Percentiles rank a stretch among this genome's conserved stretches.
phyloP scores from a whole-genome alignment of 2,797 vertebrate species.

The Holocentrus rufus region DNA sequence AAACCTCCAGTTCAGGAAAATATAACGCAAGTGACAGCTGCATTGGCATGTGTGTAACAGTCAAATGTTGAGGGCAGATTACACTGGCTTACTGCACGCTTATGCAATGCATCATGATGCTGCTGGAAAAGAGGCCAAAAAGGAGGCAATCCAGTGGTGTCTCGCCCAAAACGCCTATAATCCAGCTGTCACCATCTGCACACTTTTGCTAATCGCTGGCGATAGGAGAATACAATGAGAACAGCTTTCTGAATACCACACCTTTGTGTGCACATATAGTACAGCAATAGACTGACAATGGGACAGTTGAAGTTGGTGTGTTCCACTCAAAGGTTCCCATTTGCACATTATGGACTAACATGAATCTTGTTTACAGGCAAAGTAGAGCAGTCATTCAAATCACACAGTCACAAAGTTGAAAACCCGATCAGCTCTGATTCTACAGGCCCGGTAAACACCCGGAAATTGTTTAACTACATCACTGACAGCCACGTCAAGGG shows the following conservation, averaged over 20 bases:
- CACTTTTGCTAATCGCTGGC: conserved; percentile 15
- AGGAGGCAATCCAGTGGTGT: conserved; percentile 18
- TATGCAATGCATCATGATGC: conserved; percentile 32
- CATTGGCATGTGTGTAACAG: conserved; percentile 10
- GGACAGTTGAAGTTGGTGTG: neutral
- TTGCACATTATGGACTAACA: too few relatives aligned
- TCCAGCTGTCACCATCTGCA: conserved; percentile 61
- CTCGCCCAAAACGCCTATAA: conserved; percentile 40
- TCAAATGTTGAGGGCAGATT: conserved; percentile 19
- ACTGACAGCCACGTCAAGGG: too few relatives aligned
- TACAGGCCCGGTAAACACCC: too few relatives aligned
- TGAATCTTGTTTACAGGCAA: too few relatives aligned
- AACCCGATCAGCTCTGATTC: too few relatives aligned
- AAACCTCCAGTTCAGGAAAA: conserved; percentile 33
- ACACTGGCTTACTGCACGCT: conserved; percentile 32
- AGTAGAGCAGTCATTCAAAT: too few relatives aligned
- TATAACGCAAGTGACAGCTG: conserved; percentile 19
- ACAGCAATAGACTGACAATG: neutral
- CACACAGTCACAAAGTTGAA: too few relatives aligned
- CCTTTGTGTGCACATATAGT: conserved; percentile 21
- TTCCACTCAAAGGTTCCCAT: too few relatives aligned
- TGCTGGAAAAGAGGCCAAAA: conserved; percentile 33
- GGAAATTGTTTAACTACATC: too few relatives aligned
- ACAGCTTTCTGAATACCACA: conserved; percentile 27
- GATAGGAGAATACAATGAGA: neutral